These are phyloP conservation scores for Drosophila vallismaia DNA, from an alignment of 2,888 invertebrate genomes.

Conservation along the genomic window DNA sequence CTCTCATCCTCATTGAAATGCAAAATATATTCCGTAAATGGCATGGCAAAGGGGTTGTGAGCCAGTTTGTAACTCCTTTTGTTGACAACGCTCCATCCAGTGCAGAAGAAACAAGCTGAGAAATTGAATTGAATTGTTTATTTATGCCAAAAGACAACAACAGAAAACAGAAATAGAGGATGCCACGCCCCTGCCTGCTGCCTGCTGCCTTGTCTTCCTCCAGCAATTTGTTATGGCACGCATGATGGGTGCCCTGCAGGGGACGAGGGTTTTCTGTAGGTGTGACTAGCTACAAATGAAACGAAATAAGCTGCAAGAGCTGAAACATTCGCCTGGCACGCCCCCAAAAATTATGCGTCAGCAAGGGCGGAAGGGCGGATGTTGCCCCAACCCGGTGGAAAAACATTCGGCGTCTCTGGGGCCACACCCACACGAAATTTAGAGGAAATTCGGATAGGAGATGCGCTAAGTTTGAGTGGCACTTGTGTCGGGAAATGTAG, in stretches of 20 bases:
- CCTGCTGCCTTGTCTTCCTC: conserved; percentile 2
- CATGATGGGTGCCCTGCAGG: conserved; percentile 51
- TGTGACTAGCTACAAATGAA: conserved; percentile 77
- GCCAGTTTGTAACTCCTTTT: conserved; percentile 59
- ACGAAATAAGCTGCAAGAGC: conserved; percentile 52
- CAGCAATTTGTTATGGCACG: conserved; percentile 75
- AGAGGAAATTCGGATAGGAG: conserved; percentile 17
- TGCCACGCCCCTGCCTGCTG: conserved; percentile 1
- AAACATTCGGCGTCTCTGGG: conserved; percentile 13
- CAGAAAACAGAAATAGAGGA: conserved; percentile 22
- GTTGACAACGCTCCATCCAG: conserved; percentile 56
- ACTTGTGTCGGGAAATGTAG: conserved; percentile 5
- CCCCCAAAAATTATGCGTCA: conserved; percentile 50
- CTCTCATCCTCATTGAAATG: conserved; percentile 64
- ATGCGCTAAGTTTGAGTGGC: conserved; percentile 26
- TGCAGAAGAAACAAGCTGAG: conserved; percentile 39
- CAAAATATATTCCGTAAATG: conserved; percentile 60
- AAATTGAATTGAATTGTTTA: conserved; percentile 79
- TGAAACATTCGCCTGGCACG: conserved; percentile 50
- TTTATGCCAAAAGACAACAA: conserved; percentile 64
- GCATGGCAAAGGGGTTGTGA: conserved; percentile 31
- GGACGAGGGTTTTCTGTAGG: conserved; percentile 50
- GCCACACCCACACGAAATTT: conserved; percentile 31
- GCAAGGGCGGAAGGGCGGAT: conserved; percentile 13
- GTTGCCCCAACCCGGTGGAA: conserved; percentile 27